phyloP scores from a whole-genome alignment of 2,888 invertebrate genomes.

The Erebia epiphron region DNA sequence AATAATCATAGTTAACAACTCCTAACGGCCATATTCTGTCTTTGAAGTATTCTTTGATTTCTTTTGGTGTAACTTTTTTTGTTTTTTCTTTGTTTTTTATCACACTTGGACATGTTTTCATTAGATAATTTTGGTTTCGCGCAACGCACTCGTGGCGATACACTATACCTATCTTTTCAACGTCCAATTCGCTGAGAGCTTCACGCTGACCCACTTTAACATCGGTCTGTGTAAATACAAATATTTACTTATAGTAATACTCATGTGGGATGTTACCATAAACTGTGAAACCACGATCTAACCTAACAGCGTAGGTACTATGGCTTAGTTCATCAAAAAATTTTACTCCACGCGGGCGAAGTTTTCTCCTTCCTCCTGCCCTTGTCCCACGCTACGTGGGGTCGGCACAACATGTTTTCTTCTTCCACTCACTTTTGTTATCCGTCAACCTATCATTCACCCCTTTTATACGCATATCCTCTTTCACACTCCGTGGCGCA shows the following conservation, averaged over 20 bases:
- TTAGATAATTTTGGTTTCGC: conserved; percentile 64
- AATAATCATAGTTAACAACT: conserved; percentile 59
- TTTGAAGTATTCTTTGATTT: conserved; percentile 61
- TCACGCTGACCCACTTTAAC: conserved; percentile 69
- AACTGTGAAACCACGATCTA: too few species aligned
- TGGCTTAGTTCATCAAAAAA: background rate
- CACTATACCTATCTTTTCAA: conserved; percentile 62
- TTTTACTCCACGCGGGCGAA: background rate
- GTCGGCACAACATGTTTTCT: too few species aligned
- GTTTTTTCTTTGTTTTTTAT: conserved; percentile 45
- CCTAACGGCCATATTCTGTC: conserved; percentile 66
- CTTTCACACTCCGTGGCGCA: too few species aligned
- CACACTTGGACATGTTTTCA: conserved; percentile 69
- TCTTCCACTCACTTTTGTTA: too few species aligned
- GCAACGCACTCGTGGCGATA: conserved; percentile 64
- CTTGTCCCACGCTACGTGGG: too few species aligned
- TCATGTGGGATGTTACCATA: background rate
- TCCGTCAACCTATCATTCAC: too few species aligned
- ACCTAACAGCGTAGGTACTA: too few species aligned
- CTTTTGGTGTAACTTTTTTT: conserved; percentile 40
- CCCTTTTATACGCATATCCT: too few species aligned
- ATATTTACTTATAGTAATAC: background rate
- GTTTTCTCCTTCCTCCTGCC: too few species aligned
- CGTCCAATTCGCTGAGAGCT: conserved; percentile 64
- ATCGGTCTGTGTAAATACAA: conserved; percentile 46